phyloP scores from a whole-genome alignment of 2,888 invertebrate genomes.

The Mesorhabditis spiculigera region DNA sequence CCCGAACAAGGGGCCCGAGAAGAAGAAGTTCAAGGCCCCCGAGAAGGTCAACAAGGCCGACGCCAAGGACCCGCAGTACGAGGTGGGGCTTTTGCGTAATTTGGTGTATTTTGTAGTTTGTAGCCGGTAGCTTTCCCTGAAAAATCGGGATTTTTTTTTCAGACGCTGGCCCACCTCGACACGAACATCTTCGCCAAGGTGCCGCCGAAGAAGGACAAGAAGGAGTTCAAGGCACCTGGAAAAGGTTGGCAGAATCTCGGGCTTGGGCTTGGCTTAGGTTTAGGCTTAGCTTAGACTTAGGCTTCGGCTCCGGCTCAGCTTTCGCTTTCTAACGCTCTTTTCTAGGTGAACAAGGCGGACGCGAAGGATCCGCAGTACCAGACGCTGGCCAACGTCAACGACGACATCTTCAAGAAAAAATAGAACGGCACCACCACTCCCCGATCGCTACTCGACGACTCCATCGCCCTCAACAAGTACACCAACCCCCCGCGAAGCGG shows the following conservation, averaged over 20 bases:
- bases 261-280: no score
- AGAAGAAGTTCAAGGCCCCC: constrained; percentile 27
- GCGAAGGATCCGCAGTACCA: constrained; percentile 33
- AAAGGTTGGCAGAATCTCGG: constrained; percentile 11
- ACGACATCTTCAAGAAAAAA: constrained; percentile 28
- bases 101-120: background rate
- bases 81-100: background rate
- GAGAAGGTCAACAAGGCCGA: constrained; percentile 25
- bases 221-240: constrained; percentile 29
- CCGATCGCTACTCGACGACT: no score
- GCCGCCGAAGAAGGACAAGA: constrained; percentile 24
- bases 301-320: background rate
- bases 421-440: constrained; percentile 8
- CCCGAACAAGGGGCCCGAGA: constrained; percentile 26
- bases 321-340: background rate
- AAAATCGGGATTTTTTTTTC: background rate
- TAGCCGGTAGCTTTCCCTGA: no score
- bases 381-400: constrained; percentile 28
- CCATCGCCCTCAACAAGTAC: no score
- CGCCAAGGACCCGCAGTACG: constrained; percentile 32
- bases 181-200: constrained; percentile 26
- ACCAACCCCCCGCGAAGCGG: no score
- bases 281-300: no score
- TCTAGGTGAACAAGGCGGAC: constrained; percentile 22
- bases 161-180: constrained; percentile 24